Base-by-base conservation (phyloP, 2,113 vertebrate species). In the Psephotus haematonotus region DNA sequence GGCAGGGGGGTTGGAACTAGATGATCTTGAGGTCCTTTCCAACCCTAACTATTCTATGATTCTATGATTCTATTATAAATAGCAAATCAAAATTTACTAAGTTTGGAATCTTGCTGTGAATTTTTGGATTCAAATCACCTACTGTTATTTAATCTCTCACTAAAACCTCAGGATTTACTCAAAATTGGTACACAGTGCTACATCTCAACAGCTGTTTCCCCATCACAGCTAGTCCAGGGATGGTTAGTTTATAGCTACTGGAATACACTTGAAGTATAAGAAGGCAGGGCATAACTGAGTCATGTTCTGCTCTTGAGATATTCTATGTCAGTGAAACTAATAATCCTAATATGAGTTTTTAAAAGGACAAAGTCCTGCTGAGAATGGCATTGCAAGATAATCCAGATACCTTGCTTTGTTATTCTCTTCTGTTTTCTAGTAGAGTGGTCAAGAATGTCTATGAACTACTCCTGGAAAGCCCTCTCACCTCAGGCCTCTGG, bases 361-460 rank as follows among this genome's bases (percentile, higher is more conserved):
- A 37, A 67, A 92, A 88, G 29, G 35, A 52, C 2, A 1, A 53
- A 70, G 18, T 69, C 28, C 55, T 86, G 10, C 25, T 81, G 41
- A 70, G 60, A 63, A 68, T 59, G 28, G 5, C 25, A 29, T 20
- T 68, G 23, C 2, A 24, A 91, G 9, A 17, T 76, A 67, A 60
- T 64, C 4, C 43, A 85, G 18, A 53, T 23, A 41, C 0, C 1
- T 49, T 41, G 35, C 20, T 94, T 85, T 79, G 13, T 67, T 57
- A 41, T 22, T 9, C 24, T 81, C 13, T 67, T 69, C 28, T 60
- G 6, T 60, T 69, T 86, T 76, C 29, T 55, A 7, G 5, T 7
- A 49, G 11, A 53, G 29, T 60, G 17, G 22, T 35, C 0, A 0
- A 0, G n/a, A 67, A 8, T 22, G 22, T 43, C 53, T 50, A 5